These are phyloP conservation scores for Henricia sp. DNA, from an alignment of 53 echinoderm and acorn worm genomes.

Conservation along the genomic window DNA sequence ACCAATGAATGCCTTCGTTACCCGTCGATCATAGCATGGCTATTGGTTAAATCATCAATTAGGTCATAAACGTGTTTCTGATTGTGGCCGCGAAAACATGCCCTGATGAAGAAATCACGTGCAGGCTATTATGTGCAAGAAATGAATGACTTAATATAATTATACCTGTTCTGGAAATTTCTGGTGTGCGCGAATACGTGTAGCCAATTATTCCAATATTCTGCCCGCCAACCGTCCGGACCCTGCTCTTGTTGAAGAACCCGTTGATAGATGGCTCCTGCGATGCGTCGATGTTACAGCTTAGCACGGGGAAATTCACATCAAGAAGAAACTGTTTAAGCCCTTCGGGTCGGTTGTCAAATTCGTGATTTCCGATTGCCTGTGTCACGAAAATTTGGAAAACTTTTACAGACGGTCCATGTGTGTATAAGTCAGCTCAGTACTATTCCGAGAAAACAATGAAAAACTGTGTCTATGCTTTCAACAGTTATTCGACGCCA, in stretches of 20 bases:
- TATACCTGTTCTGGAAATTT: slow-evolving; percentile 50
- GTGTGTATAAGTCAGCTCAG: background rate
- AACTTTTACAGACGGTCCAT: background rate
- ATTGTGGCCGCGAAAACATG: too few relatives aligned
- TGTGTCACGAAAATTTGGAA: slow-evolving; percentile 11
- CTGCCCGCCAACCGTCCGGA: slow-evolving; percentile 61
- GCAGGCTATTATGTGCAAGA: too few relatives aligned
- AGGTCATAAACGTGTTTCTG: too few relatives aligned
- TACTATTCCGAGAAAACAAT: background rate
- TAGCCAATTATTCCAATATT: slow-evolving; percentile 87
- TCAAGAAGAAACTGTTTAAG: slow-evolving; percentile 70
- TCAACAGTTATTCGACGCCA: background rate
- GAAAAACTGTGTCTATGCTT: background rate
- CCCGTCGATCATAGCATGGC: too few relatives aligned
- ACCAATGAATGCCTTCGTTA: too few relatives aligned
- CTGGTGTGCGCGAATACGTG: slow-evolving; percentile 53
- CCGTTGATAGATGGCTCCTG: slow-evolving; percentile 73
- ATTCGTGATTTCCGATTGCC: slow-evolving; percentile 97
- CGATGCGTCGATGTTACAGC: slow-evolving; percentile 84
- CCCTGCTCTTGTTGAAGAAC: slow-evolving; percentile 65
- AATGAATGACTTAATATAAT: background rate
- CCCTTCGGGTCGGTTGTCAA: slow-evolving; percentile 83
- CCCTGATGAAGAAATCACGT: too few relatives aligned
- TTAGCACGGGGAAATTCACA: slow-evolving; percentile 70
- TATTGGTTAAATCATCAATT: too few relatives aligned